Evolutionary conservation across 2,888 invertebrate species (phyloP), one percentile per base, ranked within the genome.

Genomic region (Dynastes maya): DNA sequence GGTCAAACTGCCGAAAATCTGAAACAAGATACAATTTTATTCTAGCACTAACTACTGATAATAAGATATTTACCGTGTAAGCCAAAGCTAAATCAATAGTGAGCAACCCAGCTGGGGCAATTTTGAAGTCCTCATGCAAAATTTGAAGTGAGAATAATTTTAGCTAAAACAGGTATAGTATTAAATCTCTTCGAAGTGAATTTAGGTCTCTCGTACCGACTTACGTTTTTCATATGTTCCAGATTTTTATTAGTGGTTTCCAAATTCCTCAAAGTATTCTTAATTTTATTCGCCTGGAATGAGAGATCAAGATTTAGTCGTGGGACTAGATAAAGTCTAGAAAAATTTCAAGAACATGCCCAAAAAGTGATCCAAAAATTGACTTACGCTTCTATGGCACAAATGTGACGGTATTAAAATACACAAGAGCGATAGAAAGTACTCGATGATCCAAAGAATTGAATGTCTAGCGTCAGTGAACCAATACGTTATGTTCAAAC

Each of bases 61-160:
- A 16, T 16, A 55, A 16, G 27, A 76, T 9, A 76, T 45, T 55
- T 67, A 78, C 78, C 51, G 49, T 27, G 40, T 55, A 78, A 53
- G 65, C 72, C 27, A 78, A 53, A 32, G 49, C 32, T n/a, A 63
- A 53, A 29, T 78, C 72, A 37, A 78, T 40, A 4, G 70, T 78
- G 64, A 78, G 64, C 37, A 78, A 64, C 16, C 78, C 78, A 13
- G 51, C 78, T 13, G 78, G 78, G 8, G 71, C 63, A 37, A 78
- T 65, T 27, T 78, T 78, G 53, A 71, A 78, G 16, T 78, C 78
- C 53, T 78, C 78, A 37, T 78, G 78, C 8, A 71, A 6, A 6
- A 78, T 49, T 72, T 49, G 64, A 37, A 78, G 71, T 4, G 71
- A 78, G 53, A 72, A 72, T 51, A 78, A 37, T 45, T 55, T 49